Base-by-base conservation (phyloP, 2,888 invertebrate species). In the Eucriotettix oculatus region DNA sequence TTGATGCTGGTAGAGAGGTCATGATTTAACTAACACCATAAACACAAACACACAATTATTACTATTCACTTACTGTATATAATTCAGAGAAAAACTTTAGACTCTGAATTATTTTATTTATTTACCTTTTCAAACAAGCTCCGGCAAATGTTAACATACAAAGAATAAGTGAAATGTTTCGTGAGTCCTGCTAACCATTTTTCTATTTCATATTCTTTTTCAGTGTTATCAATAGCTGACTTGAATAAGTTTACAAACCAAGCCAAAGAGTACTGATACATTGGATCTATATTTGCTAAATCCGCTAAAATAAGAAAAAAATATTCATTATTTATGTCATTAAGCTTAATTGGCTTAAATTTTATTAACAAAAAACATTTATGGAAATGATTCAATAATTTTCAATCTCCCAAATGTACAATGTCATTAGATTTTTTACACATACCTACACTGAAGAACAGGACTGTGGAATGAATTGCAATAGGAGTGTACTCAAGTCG, bases 241-340 rank as follows among this genome's bases (percentile, higher is more conserved):
- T 86, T 85, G 72, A 89, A 97, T 42, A 96, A 78, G 66, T 88
- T 87, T 68, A 96, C 90, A 72, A 94, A 96, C 96, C 96, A 97
- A 2, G 82, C 82, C 67, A 97, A 76, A 0, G 95, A 95, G 73
- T 95, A 97, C 72, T 96, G 95, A 74, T 97, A 97, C 96, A 96
- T 96, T 1, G 95, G 94, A 75, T 97, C 95, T 66, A 97, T 91
- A 69, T 89, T 86, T 10, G 92, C 87, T 69, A 97, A 74, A 61
- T 92, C 89, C 61, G 85, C 89, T 87, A 61, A 59, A 57, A 58
- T 29, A 63, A 56, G 42, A 43, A 55, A 42, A 29, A 29, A 5
- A 29, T 7, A 2, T 29, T 5, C 29, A 29, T 29, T 29, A 29
- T 29, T 5, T 29, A 29, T 29, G 7, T 29, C n/a, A n/a, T n/a